Conservation (phyloP, 2,888 invertebrate genomes). For the Brachypterus glaber region DNA sequence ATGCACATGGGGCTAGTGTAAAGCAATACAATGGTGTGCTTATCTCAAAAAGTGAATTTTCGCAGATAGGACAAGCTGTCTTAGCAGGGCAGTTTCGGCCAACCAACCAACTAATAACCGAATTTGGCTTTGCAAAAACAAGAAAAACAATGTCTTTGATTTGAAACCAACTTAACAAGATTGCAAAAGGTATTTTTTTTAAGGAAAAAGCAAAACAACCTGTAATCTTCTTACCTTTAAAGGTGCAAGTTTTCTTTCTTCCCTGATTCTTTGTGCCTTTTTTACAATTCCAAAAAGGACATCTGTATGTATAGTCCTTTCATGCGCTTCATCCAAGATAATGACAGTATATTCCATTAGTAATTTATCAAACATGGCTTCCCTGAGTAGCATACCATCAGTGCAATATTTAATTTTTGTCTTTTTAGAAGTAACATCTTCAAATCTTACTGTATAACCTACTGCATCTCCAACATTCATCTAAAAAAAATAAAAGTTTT, state of each 20-base stretch:
- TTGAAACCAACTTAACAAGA: too few relatives aligned
- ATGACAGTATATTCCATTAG: constrained; percentile 71
- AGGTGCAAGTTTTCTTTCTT: constrained; percentile 47
- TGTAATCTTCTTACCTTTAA: constrained; percentile 50
- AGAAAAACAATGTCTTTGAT: too few relatives aligned
- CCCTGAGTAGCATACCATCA: constrained; percentile 88
- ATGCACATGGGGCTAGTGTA: too few relatives aligned
- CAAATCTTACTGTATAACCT: constrained; percentile 80
- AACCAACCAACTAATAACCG: too few relatives aligned
- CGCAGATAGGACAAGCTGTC: too few relatives aligned
- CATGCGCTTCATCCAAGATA: constrained; percentile 92
- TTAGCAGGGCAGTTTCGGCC: too few relatives aligned
- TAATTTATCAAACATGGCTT: constrained; percentile 72
- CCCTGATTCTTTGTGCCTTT: constrained; percentile 68
- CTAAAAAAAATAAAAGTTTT: constrained; percentile 26
- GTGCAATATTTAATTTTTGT: constrained; percentile 89
- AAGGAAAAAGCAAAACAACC: too few relatives aligned
- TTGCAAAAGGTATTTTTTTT: too few relatives aligned
- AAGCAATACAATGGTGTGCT: too few relatives aligned
- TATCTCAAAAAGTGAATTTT: too few relatives aligned
- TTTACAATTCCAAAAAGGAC: constrained; percentile 89
- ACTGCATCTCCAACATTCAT: constrained; percentile 34
- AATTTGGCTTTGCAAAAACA: too few relatives aligned
- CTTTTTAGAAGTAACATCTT: constrained; percentile 68
- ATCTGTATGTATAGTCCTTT: constrained; percentile 89